These are phyloP conservation scores for Ptychoptera contaminata DNA, from an alignment of 2,888 invertebrate genomes.

Conservation along the genomic window DNA sequence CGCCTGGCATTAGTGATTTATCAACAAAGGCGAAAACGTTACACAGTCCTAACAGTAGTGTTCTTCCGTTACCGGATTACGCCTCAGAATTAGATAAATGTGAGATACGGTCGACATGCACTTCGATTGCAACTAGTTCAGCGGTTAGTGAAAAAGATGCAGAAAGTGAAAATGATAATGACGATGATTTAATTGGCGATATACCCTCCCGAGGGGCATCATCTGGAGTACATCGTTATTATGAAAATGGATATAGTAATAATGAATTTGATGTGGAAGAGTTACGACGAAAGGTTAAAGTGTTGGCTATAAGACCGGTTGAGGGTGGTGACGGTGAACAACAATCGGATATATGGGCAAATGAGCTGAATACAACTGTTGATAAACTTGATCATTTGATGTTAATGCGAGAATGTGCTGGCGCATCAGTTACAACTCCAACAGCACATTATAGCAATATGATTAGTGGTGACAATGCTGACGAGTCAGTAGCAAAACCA, in stretches of 20 bases:
- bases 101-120: slow-evolving; percentile 36
- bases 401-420: slow-evolving; percentile 41
- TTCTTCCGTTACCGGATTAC: slow-evolving; percentile 30
- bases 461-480: background rate
- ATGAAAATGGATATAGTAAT: background rate
- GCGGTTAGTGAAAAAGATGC: slow-evolving; percentile 34
- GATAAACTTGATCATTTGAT: slow-evolving; percentile 57
- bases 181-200: slow-evolving; percentile 19
- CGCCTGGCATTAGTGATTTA: background rate
- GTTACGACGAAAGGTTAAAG: slow-evolving; percentile 49
- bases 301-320: slow-evolving; percentile 55
- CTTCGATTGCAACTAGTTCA: slow-evolving; percentile 36
- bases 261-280: slow-evolving; percentile 39
- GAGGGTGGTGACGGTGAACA: slow-evolving; percentile 54
- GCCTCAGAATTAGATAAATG: slow-evolving; percentile 41
- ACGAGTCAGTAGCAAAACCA: background rate
- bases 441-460: background rate
- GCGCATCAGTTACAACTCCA: background rate
- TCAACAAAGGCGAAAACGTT: slow-evolving; percentile 12
- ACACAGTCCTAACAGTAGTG: slow-evolving; percentile 7
- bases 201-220: no score
- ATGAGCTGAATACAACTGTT: slow-evolving; percentile 60
- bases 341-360: slow-evolving; percentile 49
- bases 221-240: slow-evolving; percentile 7
- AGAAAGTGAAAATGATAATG: slow-evolving; percentile 13